Conservation (phyloP, 2,797 vertebrate genomes). For the Xenops minutus region DNA sequence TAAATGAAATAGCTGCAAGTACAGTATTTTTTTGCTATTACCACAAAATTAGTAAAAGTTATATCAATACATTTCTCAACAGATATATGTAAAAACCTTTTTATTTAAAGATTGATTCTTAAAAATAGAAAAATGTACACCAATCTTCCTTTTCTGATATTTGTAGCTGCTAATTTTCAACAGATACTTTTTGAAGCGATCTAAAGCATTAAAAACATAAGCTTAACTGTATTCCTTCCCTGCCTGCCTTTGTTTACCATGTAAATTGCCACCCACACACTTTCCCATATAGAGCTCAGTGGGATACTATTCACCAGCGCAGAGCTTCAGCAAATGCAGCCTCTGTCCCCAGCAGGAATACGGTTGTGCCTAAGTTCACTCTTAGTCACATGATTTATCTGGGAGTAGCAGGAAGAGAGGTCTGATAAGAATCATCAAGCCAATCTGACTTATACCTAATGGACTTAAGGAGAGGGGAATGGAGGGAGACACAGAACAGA, state of each 20-base stretch:
- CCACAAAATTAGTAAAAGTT: not conserved
- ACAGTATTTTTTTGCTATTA: not conserved
- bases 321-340: conserved; percentile 28
- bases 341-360: conserved; percentile 40
- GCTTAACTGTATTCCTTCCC: not conserved
- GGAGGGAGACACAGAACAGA: accelerated
- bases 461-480: not conserved
- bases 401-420: not conserved
- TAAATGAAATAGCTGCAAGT: not conserved
- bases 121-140: not conserved
- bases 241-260: conserved; percentile 55
- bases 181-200: not conserved
- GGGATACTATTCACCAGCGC: conserved; percentile 38
- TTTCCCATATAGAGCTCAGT: conserved; percentile 47
- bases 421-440: conserved; percentile 7
- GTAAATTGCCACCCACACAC: conserved; percentile 63
- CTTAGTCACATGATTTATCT: conserved; percentile 5
- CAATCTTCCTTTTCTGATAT: not conserved
- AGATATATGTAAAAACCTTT: not conserved
- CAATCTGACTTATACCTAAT: not conserved
- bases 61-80: not conserved
- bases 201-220: not conserved
- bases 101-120: not conserved
- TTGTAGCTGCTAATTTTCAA: not conserved
- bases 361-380: conserved; percentile 10